A percentile compares a stretch with the other conserved stretches of the same genome.
These are phyloP conservation scores for Hypolimnas misippus DNA, from an alignment of 2,888 invertebrate species.

Conservation along the genomic window DNA sequence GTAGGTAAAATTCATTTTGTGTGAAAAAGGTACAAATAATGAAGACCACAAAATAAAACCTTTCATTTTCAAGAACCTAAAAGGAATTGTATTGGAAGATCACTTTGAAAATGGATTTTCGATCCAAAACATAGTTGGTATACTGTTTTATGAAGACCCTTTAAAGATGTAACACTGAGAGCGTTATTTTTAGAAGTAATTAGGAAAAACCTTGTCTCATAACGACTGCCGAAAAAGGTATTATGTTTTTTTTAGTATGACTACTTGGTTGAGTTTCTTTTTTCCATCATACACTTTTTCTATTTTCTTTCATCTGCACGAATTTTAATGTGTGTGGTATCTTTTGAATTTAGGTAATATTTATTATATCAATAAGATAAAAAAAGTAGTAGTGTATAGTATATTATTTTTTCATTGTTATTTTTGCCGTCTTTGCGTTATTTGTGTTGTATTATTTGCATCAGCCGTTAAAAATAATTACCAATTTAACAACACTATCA, in stretches of 20 bases:
- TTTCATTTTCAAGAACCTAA: slow-evolving; percentile 1
- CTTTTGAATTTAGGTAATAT: no score
- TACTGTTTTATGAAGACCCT: not conserved
- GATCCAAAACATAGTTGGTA: not conserved
- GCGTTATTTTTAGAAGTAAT: no score
- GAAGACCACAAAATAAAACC: not conserved
- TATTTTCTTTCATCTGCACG: no score
- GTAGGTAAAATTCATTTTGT: slow-evolving; percentile 1
- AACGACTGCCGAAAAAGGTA: not conserved
- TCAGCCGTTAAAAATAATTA: no score
- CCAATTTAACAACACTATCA: no score
- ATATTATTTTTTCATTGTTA: no score
- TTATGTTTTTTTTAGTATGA: not conserved
- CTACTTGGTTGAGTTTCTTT: no score
- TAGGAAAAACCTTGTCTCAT: not conserved
- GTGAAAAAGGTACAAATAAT: slow-evolving; percentile 5
- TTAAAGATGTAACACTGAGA: not conserved
- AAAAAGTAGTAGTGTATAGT: no score
- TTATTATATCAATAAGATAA: no score
- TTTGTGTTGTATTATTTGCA: no score
- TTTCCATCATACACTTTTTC: not conserved
- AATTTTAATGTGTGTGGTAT: not conserved
- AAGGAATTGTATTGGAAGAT: slow-evolving; percentile 1
- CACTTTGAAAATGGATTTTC: not conserved
- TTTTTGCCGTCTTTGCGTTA: no score